phyloP scores from a whole-genome alignment of 2,113 vertebrate genomes.

The Clarias batrachus region DNA sequence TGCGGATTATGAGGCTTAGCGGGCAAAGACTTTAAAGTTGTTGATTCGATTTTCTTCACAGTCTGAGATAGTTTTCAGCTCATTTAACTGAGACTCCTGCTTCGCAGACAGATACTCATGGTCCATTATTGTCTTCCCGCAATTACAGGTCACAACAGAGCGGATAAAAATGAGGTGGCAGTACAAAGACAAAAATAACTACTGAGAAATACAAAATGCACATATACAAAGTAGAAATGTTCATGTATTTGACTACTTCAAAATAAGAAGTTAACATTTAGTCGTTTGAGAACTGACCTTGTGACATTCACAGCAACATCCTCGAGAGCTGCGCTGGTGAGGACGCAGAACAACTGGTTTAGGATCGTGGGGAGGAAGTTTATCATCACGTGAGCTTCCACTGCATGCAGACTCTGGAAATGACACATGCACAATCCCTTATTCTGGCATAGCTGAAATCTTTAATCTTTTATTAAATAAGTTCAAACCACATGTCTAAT shows the following conservation, averaged over 20 bases:
- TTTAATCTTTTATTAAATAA: not conserved
- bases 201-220: not conserved
- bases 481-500: not conserved
- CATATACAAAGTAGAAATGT: not conserved
- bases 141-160: not conserved
- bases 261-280: not conserved
- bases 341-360: slow-evolving; percentile 95
- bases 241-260: not conserved
- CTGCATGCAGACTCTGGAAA: slow-evolving; percentile 88
- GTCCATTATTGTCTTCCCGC: not conserved
- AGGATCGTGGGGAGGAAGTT: slow-evolving; percentile 93
- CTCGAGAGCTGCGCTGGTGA: slow-evolving; percentile 87
- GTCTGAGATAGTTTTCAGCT: not conserved
- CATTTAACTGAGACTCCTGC: not conserved
- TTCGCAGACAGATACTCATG: not conserved
- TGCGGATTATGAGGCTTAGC: too few relatives aligned
- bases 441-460: not conserved
- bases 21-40: too few relatives aligned
- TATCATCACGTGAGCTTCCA: slow-evolving; percentile 97
- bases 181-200: not conserved
- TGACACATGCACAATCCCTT: not conserved
- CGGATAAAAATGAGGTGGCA: not conserved
- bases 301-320: slow-evolving; percentile 98
- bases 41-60: too few relatives aligned
- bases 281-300: slow-evolving; percentile 70